Base-by-base conservation (phyloP, 2,888 invertebrate species). In the Sthenelais limicola region DNA sequence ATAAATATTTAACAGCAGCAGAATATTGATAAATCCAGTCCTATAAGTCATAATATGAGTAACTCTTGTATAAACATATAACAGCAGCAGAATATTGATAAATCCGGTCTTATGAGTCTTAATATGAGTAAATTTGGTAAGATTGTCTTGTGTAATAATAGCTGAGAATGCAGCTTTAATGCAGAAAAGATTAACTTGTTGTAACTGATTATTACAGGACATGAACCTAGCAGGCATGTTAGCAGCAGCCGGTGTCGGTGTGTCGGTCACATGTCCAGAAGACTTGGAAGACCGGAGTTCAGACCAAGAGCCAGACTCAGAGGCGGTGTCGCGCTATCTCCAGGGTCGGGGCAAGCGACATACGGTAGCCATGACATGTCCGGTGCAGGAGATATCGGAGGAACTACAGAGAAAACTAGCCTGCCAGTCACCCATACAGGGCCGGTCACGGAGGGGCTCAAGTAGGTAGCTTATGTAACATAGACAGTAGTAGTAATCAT, bases 331-430 rank as follows among this genome's bases (percentile, higher is more conserved):
- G n/a, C 89, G 90, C 90, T 78, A 68, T 82, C 92, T 94, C 91
- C 90, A 92, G 85, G 92, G 90, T 51, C 90, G 94, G 21, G 94
- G 94, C 28, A 93, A 94, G 83, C 89, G 94, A 0, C 94, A 94
- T 85, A 94, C 94, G 0, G 91, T 94, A 87, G 93, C 93, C 1
- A 84, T 88, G 78, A 88, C 88, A 1, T 92, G 91, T 74, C 91
- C 93, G 0, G 93, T 83, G 15, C 79, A 94, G 78, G 94, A 89
- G 76, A 85, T 86, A 38, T 86, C 86, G 38, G 87, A 94, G 81
- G 90, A 86, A 56, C 73, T 87, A 58, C 91, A 90, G 78, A 81
- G 85, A 73, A 86, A 87, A 69, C 77, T 88, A 62, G 84, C 86
- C 2, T 62, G 62, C 24, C 85, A 88, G 76, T 86, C 87, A 48